Evolutionary conservation across 2,113 vertebrate species (phyloP).

Genomic region (Albula glossodonta): DNA sequence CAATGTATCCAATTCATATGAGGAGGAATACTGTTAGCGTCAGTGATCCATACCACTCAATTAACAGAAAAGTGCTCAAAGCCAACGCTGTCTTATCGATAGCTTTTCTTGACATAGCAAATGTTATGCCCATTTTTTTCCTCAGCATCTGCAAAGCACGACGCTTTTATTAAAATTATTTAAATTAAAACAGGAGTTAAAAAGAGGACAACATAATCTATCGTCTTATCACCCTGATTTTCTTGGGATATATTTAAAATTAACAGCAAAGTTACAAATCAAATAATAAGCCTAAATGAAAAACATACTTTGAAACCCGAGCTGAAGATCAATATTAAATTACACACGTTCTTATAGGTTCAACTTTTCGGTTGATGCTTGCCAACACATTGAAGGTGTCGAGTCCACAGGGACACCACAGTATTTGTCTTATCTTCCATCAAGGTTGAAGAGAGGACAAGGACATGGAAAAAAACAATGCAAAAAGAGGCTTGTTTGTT

Average conservation of each 20-base stretch:
- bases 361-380: not conserved
- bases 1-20: not conserved
- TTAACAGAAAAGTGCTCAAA: not conserved
- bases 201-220: not conserved
- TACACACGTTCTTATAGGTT: not conserved
- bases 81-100: not conserved
- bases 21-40: not conserved
- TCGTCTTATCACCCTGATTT: not conserved
- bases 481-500: slow-evolving; percentile 4
- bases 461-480: slow-evolving; percentile 12
- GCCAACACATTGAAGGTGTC: not conserved
- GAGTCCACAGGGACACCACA: not conserved
- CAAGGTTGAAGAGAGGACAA: slow-evolving; percentile 25
- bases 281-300: not conserved
- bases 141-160: not conserved
- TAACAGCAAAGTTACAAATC: not conserved
- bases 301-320: not conserved
- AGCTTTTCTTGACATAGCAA: slow-evolving; percentile 1
- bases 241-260: not conserved
- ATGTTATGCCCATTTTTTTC: not conserved
- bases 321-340: not conserved
- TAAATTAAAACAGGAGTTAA: not conserved
- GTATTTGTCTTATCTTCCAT: not conserved
- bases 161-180: not conserved
- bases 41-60: not conserved